Evolutionary conservation across 2,797 vertebrate species (phyloP), one percentile per base, ranked within the genome.

Genomic region (Gouania willdenowi): DNA sequence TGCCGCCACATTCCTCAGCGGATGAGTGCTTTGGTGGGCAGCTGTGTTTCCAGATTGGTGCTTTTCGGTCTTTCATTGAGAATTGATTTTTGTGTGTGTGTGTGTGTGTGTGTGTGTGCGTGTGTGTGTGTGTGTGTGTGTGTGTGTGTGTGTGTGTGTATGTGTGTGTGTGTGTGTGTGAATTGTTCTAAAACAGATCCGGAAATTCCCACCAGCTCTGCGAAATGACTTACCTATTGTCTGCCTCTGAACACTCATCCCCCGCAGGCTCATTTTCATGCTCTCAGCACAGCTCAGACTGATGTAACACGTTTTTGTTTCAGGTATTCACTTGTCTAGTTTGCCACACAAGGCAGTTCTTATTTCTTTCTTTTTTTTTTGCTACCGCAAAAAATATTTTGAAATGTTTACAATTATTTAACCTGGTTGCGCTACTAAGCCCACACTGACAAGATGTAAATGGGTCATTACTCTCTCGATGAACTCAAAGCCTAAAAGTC

Each of bases 1-100:
- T 61, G 42, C 49, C 42, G 68, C 63, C 48, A 71, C 72, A 83
- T 77, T 81, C 72, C 60, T 68, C 33, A 21, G 33, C 3, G 24
- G 47, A 54, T 65, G 52, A 63, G 37, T 5, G 11, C 43, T 25
- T 19, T 14, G 17, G 32, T 28, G 18, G 23, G 4, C 0, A 36
- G 26, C 26, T 17, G 25, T 31, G 34, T 32, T 51, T 41, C 14
- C 30, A 13, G 31, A 40, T 26, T n/a, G 12, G 24, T 11, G n/a
- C 47, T 61, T 63, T 23, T 50, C 8, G 4, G 23, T 36, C 15
- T 24, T 7, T 43, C 2, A 7, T 13, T 4, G 13, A 31, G 9
- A 31, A 2, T 2, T 8, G n/a, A n/a, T 46, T 33, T 25, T 33
- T 10, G n/a, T n/a, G n/a, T n/a, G n/a, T n/a, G n/a, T n/a, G n/a